These are phyloP conservation scores for Arrhopalites spinosus DNA, from an alignment of 2,888 invertebrate genomes.

Conservation along the genomic window DNA sequence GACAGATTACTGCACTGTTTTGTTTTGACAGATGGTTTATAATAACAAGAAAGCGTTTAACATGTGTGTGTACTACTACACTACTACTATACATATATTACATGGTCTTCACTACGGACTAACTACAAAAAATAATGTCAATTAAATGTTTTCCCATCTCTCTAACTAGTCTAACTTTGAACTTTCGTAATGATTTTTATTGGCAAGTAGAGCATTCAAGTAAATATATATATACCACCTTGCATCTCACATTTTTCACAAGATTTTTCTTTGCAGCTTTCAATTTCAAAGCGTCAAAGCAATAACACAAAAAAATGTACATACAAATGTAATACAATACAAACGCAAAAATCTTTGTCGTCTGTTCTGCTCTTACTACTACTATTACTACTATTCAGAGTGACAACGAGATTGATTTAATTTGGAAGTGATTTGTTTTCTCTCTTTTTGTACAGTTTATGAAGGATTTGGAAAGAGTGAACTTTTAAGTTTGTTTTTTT, in stretches of 20 bases:
- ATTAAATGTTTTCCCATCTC: background rate
- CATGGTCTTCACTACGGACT: background rate
- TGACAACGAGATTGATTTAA: too few species aligned
- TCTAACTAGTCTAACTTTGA: too few species aligned
- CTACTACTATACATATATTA: background rate
- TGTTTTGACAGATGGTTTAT: slow-evolving; percentile 23
- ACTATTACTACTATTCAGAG: too few species aligned
- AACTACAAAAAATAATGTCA: background rate
- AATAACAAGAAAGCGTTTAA: slow-evolving; percentile 2
- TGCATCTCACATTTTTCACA: too few species aligned
- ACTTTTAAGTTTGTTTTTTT: background rate
- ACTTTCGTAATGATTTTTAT: too few species aligned
- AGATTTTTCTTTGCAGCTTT: background rate
- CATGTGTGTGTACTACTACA: background rate
- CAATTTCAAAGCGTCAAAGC: background rate
- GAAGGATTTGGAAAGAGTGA: background rate
- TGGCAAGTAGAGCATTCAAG: too few species aligned
- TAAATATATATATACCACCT: too few species aligned
- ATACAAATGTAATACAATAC: background rate
- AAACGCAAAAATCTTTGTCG: too few species aligned
- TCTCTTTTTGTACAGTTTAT: background rate
- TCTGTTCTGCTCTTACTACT: background rate
- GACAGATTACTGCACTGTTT: slow-evolving; percentile 14
- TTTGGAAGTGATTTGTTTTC: too few species aligned
- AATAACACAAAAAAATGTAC: background rate